A percentile compares a stretch with the other conserved stretches of the same genome.
phyloP scores from a whole-genome alignment of 2,888 invertebrate species.

The Leptogaster cylindrica region DNA sequence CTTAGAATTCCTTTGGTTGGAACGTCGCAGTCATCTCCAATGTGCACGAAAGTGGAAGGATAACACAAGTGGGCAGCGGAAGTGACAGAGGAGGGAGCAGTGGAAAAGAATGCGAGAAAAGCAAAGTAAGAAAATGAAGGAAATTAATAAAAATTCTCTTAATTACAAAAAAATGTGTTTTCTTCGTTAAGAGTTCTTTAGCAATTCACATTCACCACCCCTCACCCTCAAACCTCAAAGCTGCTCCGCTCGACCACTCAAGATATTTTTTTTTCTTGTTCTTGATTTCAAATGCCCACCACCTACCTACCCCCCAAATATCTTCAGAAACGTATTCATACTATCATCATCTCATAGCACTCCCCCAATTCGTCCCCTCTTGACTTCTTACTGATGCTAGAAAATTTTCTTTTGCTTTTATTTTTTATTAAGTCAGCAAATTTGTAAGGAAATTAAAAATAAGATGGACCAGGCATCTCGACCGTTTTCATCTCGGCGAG shows the following conservation, averaged over 20 bases:
- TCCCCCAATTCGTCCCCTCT: neutral
- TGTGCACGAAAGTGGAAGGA: constrained; percentile 34
- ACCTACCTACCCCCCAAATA: neutral
- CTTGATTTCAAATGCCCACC: constrained; percentile 30
- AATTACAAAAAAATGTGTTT: constrained; percentile 42
- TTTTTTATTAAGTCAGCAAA: constrained; percentile 42
- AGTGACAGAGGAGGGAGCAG: neutral
- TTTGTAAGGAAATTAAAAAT: constrained; percentile 41
- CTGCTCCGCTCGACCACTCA: constrained; percentile 11
- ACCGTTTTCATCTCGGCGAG: constrained; percentile 16
- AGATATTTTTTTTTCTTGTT: constrained; percentile 25
- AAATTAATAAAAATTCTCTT: constrained; percentile 41
- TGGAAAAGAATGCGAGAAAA: constrained; percentile 32
- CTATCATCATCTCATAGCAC: neutral
- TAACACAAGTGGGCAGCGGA: constrained; percentile 33
- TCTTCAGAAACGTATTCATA: constrained; percentile 7
- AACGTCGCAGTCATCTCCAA: neutral
- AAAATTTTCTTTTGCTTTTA: constrained; percentile 23
- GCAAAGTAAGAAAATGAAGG: constrained; percentile 37
- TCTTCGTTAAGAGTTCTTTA: constrained; percentile 41
- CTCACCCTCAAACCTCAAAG: neutral
- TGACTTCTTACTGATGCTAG: constrained; percentile 1
- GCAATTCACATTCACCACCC: constrained; percentile 20
- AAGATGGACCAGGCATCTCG: constrained; percentile 19
- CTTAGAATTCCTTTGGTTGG: constrained; percentile 24